Percentiles rank a stretch among this genome's conserved stretches.
Conservation (phyloP, 2,888 invertebrate genomes). For the Melinaea marsaeus region DNA sequence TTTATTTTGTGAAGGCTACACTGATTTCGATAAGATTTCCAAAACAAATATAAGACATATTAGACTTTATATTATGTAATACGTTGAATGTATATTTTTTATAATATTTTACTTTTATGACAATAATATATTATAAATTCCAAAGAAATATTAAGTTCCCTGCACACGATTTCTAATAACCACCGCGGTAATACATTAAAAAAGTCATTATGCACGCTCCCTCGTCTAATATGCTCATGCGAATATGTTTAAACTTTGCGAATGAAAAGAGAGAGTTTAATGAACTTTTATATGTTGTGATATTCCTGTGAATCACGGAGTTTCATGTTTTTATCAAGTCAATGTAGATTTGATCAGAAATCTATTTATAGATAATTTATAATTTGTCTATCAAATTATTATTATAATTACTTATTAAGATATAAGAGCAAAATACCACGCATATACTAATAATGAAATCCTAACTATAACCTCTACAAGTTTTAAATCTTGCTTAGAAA, state of each 20-base stretch:
- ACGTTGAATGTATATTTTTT: conserved; percentile 1
- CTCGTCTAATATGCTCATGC: conserved; percentile 11
- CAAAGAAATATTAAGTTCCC: not conserved
- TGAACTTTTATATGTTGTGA: conserved; percentile 1
- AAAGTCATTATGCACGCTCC: conserved; percentile 8
- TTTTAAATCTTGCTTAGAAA: too few relatives aligned
- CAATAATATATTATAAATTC: conserved; percentile 1
- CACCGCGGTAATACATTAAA: conserved; percentile 9
- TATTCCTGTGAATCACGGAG: not conserved
- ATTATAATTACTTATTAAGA: too few relatives aligned
- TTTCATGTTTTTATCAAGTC: not conserved
- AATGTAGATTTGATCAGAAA: not conserved
- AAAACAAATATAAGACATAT: not conserved
- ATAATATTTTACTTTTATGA: not conserved
- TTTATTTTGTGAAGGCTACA: not conserved
- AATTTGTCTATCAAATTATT: too few relatives aligned
- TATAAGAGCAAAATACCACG: too few relatives aligned
- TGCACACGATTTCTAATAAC: conserved; percentile 3
- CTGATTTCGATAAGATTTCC: conserved; percentile 4
- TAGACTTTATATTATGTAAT: not conserved
- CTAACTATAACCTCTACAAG: too few relatives aligned
- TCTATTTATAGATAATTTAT: not conserved
- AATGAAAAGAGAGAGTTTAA: conserved; percentile 7
- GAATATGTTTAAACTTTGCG: conserved; percentile 7
- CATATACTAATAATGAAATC: too few relatives aligned